phyloP scores from a whole-genome alignment of 2,113 vertebrate species.

The Syngnathus scovelli region DNA sequence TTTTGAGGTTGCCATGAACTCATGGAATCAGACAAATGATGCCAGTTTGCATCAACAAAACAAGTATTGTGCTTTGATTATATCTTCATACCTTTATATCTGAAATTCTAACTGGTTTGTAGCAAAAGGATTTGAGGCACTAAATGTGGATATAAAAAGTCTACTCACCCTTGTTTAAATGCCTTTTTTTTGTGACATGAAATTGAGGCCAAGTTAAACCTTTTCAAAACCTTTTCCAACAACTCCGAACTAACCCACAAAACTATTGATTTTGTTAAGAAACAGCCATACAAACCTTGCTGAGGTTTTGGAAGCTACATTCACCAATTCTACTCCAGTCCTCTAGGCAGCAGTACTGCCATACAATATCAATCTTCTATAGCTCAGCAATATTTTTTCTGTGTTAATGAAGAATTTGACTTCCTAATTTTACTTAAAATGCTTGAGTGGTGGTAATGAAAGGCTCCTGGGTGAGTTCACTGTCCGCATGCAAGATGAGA shows the following conservation, averaged over 20 bases:
- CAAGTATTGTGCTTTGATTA: not conserved
- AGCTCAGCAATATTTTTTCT: not conserved
- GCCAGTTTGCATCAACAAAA: conserved; percentile 1
- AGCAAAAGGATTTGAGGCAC: not conserved
- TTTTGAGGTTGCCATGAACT: not conserved
- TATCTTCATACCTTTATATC: not conserved
- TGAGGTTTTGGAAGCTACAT: not conserved
- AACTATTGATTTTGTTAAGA: not conserved
- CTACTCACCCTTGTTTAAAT: not conserved
- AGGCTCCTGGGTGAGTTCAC: conserved; percentile 24
- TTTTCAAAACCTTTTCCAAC: not conserved
- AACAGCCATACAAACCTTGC: not conserved
- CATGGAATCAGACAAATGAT: not conserved
- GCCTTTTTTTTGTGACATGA: not conserved
- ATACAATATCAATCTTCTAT: not conserved
- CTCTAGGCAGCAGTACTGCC: not conserved
- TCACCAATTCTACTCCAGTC: not conserved
- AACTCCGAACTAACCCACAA: not conserved
- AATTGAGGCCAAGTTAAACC: not conserved
- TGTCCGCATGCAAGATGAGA: conserved; percentile 30
- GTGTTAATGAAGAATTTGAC: not conserved
- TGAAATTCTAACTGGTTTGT: not conserved
- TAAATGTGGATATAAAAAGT: not conserved
- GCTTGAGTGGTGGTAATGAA: not conserved
- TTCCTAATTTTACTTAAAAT: not conserved